Evolutionary conservation across 1,140 invertebrate genomes (phyloP), one percentile per base, ranked within the genome.

Genomic region (Ladona fulva): DNA sequence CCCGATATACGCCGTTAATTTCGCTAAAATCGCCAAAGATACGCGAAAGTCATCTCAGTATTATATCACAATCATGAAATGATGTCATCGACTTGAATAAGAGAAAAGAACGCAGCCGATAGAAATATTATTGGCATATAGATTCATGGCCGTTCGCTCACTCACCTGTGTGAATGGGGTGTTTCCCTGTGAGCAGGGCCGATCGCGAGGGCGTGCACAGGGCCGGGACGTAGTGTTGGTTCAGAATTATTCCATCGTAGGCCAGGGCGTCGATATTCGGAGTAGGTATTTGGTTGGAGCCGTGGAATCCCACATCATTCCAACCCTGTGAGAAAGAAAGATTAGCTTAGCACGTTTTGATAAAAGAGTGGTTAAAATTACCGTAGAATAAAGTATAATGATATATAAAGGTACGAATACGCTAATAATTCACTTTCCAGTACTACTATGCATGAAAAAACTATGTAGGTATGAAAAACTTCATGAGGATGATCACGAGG

Each of bases 231-330:
- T 95, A 95, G 83, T 93, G 90, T 78, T 87, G 89, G 81, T 93
- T 90, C 3, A 95, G 83, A 25, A 94, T 91, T 8, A 93, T 87
- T 10, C 94, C 94, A 80, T 91, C 90, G 83, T 91, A 92, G 0
- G 92, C 94, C 73, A 96, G 82, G 5, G 92, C 88, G 84, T 96
- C 94, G 77, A 96, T 93, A 83, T 95, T 95, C 0, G 94, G 94
- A 0, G 94, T 95, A 74, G 90, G 89, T 80, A 95, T 93, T 85
- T 97, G 92, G 79, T 93, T 87, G 0, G 92, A 92, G 1, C 95
- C 95, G 83, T 95, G 95, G 83, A 95, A 96, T 74, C 94, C 92
- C 8, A 96, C 92, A 86, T 97, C 94, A 84, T 95, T 94, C 89
- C 93, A 96, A 16, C 94, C 95, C 94, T 95, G 80, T 44, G 84